phyloP scores from a whole-genome alignment of 2,113 vertebrate species.

The Aegotheles bennettii region DNA sequence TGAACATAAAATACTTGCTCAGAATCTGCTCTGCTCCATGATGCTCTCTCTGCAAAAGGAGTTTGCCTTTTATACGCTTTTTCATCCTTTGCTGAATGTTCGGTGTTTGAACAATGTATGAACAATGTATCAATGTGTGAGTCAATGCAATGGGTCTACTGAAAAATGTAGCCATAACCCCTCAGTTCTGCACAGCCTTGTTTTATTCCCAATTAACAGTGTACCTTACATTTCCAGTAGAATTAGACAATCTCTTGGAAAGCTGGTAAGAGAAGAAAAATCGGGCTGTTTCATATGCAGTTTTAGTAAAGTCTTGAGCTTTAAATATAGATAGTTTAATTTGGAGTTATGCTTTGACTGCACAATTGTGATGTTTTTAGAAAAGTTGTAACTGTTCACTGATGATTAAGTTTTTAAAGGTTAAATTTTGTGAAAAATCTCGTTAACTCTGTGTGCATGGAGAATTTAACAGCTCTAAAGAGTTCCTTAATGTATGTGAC shows the following conservation, averaged over 20 bases:
- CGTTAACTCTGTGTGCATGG: neutral
- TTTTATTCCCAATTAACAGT: neutral
- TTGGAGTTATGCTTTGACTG: neutral
- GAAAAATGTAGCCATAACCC: neutral
- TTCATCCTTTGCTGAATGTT: neutral
- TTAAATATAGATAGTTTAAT: neutral
- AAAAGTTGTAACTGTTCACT: neutral
- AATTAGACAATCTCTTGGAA: neutral
- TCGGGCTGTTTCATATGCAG: neutral
- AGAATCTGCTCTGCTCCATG: neutral
- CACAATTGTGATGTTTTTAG: neutral
- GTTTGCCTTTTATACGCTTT: neutral
- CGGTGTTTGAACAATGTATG: neutral
- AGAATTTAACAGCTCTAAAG: neutral
- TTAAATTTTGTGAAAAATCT: neutral
- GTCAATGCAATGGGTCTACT: neutral
- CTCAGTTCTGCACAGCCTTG: neutral
- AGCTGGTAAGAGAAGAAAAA: neutral
- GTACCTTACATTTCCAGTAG: neutral
- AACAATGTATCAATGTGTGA: neutral
- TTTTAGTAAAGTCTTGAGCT: neutral
- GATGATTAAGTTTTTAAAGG: neutral
- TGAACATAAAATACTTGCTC: neutral
- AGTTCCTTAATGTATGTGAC: neutral
- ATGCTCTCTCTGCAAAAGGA: neutral